Evolutionary conservation across 1,140 invertebrate species (phyloP).

Genomic region (Heliconius nattereri): DNA sequence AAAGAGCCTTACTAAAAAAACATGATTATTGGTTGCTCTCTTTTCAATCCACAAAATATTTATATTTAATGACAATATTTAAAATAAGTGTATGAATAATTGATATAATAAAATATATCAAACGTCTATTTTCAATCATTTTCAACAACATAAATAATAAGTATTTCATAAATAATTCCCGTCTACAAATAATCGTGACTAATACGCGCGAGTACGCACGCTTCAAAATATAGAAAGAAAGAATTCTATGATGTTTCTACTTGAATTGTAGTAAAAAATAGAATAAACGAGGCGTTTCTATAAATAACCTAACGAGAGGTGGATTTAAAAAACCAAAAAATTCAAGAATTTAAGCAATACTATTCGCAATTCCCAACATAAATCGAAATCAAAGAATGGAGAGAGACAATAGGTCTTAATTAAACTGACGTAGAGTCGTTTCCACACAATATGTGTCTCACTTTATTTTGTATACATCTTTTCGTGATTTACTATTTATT

Average conservation of each 20-base stretch:
- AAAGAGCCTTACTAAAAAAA: too few species aligned
- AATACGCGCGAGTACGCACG: not conserved
- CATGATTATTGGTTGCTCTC: too few species aligned
- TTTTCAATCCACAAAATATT: too few species aligned
- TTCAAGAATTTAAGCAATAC: not conserved
- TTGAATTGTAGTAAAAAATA: not conserved
- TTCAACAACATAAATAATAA: not conserved
- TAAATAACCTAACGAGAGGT: not conserved
- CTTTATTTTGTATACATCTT: not conserved
- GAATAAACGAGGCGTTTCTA: not conserved
- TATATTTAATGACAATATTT: too few species aligned
- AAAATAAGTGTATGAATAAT: not conserved
- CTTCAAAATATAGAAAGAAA: not conserved
- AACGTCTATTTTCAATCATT: not conserved
- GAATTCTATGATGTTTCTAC: not conserved
- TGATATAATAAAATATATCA: not conserved
- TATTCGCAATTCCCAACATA: not conserved
- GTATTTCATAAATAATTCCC: not conserved
- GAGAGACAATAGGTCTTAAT: not conserved
- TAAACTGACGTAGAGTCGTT: not conserved
- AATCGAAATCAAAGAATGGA: not conserved
- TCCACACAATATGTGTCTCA: not conserved
- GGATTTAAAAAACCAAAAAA: not conserved
- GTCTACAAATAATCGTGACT: conserved; percentile 1
- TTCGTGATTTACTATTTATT: not conserved